Evolutionary conservation across 2,113 vertebrate genomes (phyloP), one percentile per base, ranked within the genome.

Genomic region (Scatophagus argus): DNA sequence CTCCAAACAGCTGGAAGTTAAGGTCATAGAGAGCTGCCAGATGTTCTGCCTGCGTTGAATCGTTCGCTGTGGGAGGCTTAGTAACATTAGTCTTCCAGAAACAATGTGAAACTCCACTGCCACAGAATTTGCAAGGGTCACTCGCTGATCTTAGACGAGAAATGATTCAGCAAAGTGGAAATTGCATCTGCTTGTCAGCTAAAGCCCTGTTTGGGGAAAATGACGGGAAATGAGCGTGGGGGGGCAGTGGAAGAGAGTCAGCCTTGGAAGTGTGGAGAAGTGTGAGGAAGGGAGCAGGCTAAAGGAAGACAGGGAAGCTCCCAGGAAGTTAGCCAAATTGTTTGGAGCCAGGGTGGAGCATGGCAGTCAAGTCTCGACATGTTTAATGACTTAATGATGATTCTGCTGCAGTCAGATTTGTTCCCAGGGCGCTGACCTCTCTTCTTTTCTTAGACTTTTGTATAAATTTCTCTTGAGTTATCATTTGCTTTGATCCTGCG

Each of bases 321-420:
- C 86, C 77, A 73, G 86, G 85, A 88, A 89, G 76, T 87, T 6
- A 32, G 41, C 36, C 80, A 70, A 74, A 82, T 88, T 82, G 79
- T 90, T 86, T 80, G 38, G 81, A 85, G 82, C 36, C 34, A 5
- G 76, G 87, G 87, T 78, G 77, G 90, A 88, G 84, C 49, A 46
- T 19, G 41, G 64, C 36, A 47, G 62, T 85, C 83, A 2, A 85
- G 91, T 82, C 86, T 49, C 19, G 41, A 85, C 90, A 77, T 82
- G 91, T 91, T 86, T 87, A 89, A 91, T 79, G 69, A 88, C 86
- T 87, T 89, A 60, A 87, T 85, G 86, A 85, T 56, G 74, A 84
- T 87, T 88, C 32, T 73, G 87, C 79, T 63, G 44, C 69, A 14
- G 66, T 76, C 13, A 1, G 8, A 31, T 83, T 82, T 79, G n/a